phyloP scores from a whole-genome alignment of 2,888 invertebrate species.

The Caenorhabditis angaria region DNA sequence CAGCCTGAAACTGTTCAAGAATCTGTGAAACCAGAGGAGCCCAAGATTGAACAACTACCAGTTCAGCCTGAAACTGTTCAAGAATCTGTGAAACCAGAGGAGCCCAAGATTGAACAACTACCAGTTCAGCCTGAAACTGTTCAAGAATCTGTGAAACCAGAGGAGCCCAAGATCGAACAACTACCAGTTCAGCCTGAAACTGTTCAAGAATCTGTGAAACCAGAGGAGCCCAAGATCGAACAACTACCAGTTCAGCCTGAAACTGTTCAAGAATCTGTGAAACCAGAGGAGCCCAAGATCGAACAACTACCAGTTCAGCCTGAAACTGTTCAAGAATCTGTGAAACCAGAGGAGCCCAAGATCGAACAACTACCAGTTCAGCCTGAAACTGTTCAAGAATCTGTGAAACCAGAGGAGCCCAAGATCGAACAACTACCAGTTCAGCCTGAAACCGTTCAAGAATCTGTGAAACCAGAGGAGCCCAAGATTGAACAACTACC shows the following conservation, averaged over 20 bases:
- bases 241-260: slow-evolving; percentile 1
- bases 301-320: not conserved
- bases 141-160: slow-evolving; percentile 12
- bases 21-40: slow-evolving; percentile 14
- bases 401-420: slow-evolving; percentile 7
- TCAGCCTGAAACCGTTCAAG: not conserved
- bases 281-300: slow-evolving; percentile 10
- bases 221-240: not conserved
- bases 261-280: slow-evolving; percentile 21
- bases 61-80: slow-evolving; percentile 6
- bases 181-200: slow-evolving; percentile 4
- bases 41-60: slow-evolving; percentile 7
- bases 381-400: not conserved
- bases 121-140: slow-evolving; percentile 7
- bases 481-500: slow-evolving; percentile 2
- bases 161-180: slow-evolving; percentile 7
- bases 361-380: not conserved
- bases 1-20: slow-evolving; percentile 11
- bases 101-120: slow-evolving; percentile 7
- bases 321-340: not conserved
- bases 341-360: not conserved
- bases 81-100: slow-evolving; percentile 13
- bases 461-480: not conserved
- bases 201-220: no score
- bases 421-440: slow-evolving; percentile 14